Evolutionary conservation across 2,888 invertebrate genomes (phyloP).

Genomic region (Choreutis nemorana): DNA sequence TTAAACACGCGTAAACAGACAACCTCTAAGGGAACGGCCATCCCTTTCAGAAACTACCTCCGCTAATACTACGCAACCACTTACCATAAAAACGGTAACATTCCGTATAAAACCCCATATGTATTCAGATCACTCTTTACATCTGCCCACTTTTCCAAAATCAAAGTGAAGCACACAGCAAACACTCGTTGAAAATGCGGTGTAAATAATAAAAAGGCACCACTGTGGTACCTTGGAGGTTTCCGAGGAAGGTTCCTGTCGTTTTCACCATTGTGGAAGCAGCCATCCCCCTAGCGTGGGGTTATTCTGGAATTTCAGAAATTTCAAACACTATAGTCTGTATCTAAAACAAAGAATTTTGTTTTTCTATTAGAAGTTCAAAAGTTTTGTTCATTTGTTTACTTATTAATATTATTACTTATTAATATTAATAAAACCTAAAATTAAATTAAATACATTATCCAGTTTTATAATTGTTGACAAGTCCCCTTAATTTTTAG

Average conservation of each 20-base stretch:
- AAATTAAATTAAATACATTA: too few relatives aligned
- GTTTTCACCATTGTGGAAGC: slow-evolving; percentile 39
- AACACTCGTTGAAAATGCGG: slow-evolving; percentile 64
- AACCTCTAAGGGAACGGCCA: slow-evolving; percentile 13
- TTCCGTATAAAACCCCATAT: slow-evolving; percentile 15
- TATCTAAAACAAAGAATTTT: too few relatives aligned
- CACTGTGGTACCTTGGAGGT: slow-evolving; percentile 30
- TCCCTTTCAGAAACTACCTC: slow-evolving; percentile 16
- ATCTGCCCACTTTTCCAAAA: slow-evolving; percentile 54
- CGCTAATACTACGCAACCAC: slow-evolving; percentile 34
- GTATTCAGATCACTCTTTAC: slow-evolving; percentile 58
- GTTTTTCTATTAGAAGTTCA: too few relatives aligned
- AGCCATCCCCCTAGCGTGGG: slow-evolving; percentile 38
- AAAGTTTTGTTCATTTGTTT: too few relatives aligned
- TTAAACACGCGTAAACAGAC: slow-evolving; percentile 16
- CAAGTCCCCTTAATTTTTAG: too few relatives aligned
- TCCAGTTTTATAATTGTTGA: too few relatives aligned
- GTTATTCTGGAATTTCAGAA: too few relatives aligned
- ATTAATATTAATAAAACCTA: too few relatives aligned
- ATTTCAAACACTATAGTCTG: too few relatives aligned
- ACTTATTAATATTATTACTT: too few relatives aligned
- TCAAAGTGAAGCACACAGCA: slow-evolving; percentile 60
- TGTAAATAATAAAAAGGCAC: slow-evolving; percentile 64
- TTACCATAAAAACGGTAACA: slow-evolving; percentile 32
- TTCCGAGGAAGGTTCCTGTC: slow-evolving; percentile 34